Evolutionary conservation across 2,888 invertebrate species (phyloP), one percentile per base, ranked within the genome.

Genomic region (Ectobius pallidus): DNA sequence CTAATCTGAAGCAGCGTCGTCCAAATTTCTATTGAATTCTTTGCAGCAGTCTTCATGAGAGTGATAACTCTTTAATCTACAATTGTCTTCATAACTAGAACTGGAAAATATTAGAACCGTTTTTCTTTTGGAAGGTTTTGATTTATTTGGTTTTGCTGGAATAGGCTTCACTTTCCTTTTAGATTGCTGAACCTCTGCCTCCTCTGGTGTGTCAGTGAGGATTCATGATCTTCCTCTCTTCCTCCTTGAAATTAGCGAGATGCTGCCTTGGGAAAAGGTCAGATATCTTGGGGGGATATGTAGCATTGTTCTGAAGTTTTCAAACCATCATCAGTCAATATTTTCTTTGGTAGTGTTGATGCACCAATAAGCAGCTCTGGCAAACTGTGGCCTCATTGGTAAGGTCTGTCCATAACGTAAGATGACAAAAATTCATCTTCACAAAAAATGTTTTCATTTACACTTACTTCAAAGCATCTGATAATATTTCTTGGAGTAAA

Each of bases 181-280:
- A 67, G 78, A 78, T 3, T 79, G 78, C 46, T 78, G 77, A 76
- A 78, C 18, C 22, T 49, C 20, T 20, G 2, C 1, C 18, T 49
- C 18, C 20, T 49, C 49, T 49, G 49, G 18, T 3, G 18, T 49
- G 20, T 49, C 6, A 20, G 49, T 49, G 6, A 49, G 3, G 20
- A 49, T 49, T 20, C 18, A 4, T 3, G 3, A n/a, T 11, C 18
- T 49, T 1, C 49, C 1, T 1, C 4, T 4, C 11, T 49, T 22
- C 18, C 20, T 49, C 4, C 9, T n/a, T 20, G 14, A 11, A 3
- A 20, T 18, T 22, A 20, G 1, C 39, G 39, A 9, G 39, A 0
- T n/a, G 6, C 49, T n/a, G 18, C 18, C 11, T 49, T 49, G 11
- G 18, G 49, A 1, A 49, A n/a, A 7, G 49, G 14, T 9, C 18